Base-by-base conservation (phyloP, 2,113 vertebrate species). In the Colaptes auratus region DNA sequence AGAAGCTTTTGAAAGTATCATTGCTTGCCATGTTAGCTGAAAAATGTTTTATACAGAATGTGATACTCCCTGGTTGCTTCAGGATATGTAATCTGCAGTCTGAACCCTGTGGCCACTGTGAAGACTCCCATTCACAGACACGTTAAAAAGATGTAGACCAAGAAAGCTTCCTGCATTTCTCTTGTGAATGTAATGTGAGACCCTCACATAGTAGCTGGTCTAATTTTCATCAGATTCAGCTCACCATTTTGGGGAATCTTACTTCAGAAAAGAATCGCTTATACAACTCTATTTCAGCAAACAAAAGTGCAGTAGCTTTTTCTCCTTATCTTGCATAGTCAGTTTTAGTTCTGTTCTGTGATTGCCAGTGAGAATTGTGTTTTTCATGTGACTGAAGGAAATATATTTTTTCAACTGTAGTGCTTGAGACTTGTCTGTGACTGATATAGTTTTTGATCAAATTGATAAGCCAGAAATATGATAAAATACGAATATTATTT, bases 11-110 rank as follows among this genome's bases (percentile, higher is more conserved):
- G 65, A 64, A 93, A 74, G 61, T 92, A 94, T 88, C 52, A 24
- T 19, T 93, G 72, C 79, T 84, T 90, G 65, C 79, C 3, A 2
- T 93, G 90, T 83, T 74, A 95, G 80, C 65, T 86, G 76, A 96
- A 96, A 90, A 95, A 92, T 93, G 20, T 92, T 94, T 88, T 75
- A 58, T 88, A 63, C 53, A 86, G 60, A 96, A 96, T n/a, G 48
- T 72, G 93, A 96, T 96, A 96, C 73, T 90, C 93, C 88, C 93
- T 2, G 4, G 13, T 59, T 92, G 86, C 73, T 95, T 83, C 53
- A 56, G 80, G 76, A 53, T 90, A 81, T 84, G 70, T 86, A 94
- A 88, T 86, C 76, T 78, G 88, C 88, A 93, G 53, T 78, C 86
- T 90, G 80, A 92, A 86, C 69, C 61, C 61, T 88, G 92, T 83